These are phyloP conservation scores for Micoletzkya japonica DNA, from an alignment of 2,888 invertebrate species.

Conservation along the genomic window DNA sequence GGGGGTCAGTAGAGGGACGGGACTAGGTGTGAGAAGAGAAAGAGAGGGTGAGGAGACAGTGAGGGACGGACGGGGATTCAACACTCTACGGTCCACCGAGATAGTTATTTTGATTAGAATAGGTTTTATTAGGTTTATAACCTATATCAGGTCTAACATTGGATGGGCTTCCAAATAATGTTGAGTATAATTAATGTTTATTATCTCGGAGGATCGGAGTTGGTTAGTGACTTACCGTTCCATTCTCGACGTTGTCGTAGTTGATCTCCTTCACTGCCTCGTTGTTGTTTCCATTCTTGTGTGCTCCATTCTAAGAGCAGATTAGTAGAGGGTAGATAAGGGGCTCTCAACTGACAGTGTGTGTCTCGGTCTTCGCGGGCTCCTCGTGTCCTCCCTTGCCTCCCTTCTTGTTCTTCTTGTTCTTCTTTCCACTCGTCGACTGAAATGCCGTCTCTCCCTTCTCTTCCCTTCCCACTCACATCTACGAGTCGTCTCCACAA, in stretches of 20 bases:
- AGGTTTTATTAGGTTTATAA: too few relatives aligned
- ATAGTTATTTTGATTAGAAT: too few relatives aligned
- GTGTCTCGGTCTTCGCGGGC: constrained; percentile 13
- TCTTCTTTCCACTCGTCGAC: constrained; percentile 27
- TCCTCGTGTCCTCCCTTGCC: constrained; percentile 38
- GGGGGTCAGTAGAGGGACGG: not conserved
- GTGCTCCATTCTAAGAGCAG: not conserved
- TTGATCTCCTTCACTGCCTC: constrained; percentile 16
- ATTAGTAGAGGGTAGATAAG: too few relatives aligned
- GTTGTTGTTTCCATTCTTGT: not conserved
- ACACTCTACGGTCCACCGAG: not conserved
- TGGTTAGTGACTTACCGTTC: too few relatives aligned
- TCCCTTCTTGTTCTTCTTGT: constrained; percentile 45
- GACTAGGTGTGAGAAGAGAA: too few relatives aligned
- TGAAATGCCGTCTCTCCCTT: not conserved
- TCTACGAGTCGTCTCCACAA: not conserved
- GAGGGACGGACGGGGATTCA: not conserved
- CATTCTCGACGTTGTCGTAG: constrained; percentile 3
- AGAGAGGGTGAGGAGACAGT: not conserved
- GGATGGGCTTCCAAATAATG: too few relatives aligned
- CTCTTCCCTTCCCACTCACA: not conserved
- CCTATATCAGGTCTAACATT: too few relatives aligned
- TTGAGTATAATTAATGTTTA: too few relatives aligned
- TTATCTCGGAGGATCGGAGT: too few relatives aligned
- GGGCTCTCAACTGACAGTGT: not conserved